Conservation (phyloP, 1,140 invertebrate genomes). For the Drosophila busckii region DNA sequence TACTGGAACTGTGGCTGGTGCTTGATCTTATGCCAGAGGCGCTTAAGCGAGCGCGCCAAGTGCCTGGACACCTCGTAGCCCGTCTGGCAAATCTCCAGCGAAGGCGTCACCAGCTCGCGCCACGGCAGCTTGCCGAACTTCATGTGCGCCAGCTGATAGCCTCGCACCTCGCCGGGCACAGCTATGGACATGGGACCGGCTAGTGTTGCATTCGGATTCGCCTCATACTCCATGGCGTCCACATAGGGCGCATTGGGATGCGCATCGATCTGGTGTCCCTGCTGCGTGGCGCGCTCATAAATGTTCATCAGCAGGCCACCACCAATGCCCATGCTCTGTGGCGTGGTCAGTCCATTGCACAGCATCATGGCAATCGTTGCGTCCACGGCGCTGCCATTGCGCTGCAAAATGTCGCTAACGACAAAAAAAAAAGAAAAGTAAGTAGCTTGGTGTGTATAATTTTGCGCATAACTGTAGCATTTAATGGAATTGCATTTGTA, state of each 20-base stretch:
- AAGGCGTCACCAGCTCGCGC: constrained; percentile 88
- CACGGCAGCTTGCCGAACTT: constrained; percentile 91
- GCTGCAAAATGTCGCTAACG: constrained; percentile 84
- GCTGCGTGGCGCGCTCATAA: constrained; percentile 84
- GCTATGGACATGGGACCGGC: constrained; percentile 87
- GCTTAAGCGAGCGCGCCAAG: constrained; percentile 77
- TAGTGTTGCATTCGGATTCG: constrained; percentile 76
- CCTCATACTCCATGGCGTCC: constrained; percentile 86
- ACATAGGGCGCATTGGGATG: constrained; percentile 88
- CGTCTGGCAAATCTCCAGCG: constrained; percentile 86
- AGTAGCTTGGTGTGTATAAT: too few species aligned
- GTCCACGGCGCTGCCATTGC: constrained; percentile 93
- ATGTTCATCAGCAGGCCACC: constrained; percentile 93
- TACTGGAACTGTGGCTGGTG: constrained; percentile 36
- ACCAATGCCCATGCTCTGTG: constrained; percentile 92
- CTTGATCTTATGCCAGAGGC: constrained; percentile 45
- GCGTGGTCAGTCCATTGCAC: constrained; percentile 91
- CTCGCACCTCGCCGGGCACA: constrained; percentile 94
- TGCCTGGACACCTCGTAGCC: constrained; percentile 86
- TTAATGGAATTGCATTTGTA: too few species aligned
- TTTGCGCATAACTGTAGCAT: too few species aligned
- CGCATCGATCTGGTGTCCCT: constrained; percentile 87
- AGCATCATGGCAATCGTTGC: constrained; percentile 90
- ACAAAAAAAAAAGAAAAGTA: background rate
- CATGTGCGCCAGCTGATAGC: constrained; percentile 91